A percentile compares a stretch with the other conserved stretches of the same genome.
phyloP scores from a whole-genome alignment of 2,113 vertebrate species.

The Solea solea region DNA sequence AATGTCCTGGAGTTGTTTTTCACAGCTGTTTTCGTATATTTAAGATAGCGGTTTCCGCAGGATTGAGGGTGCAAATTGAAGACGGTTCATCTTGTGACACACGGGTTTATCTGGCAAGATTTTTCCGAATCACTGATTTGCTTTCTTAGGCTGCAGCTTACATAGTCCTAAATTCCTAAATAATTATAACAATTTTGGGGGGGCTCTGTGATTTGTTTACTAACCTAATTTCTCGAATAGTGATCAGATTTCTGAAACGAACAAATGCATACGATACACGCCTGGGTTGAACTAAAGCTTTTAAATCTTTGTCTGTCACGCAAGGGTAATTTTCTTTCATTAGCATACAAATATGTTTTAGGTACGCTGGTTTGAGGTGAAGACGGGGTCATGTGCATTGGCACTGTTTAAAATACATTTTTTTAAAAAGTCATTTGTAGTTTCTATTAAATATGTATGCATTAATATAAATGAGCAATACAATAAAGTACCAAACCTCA shows the following conservation, averaged over 20 bases:
- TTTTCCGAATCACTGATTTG: slow-evolving; percentile 16
- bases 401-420: slow-evolving; percentile 47
- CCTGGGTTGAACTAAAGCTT: slow-evolving; percentile 55
- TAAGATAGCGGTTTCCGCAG: slow-evolving; percentile 5
- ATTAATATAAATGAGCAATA: slow-evolving; percentile 87
- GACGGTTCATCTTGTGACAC: slow-evolving; percentile 4
- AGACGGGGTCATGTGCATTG: slow-evolving; percentile 43
- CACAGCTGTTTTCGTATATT: slow-evolving; percentile 19
- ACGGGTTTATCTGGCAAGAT: slow-evolving; percentile 15
- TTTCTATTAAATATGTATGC: slow-evolving; percentile 79
- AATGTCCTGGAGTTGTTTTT: slow-evolving; percentile 15
- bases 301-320: slow-evolving; percentile 41
- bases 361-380: slow-evolving; percentile 39
- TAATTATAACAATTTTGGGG: background rate
- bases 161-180: background rate
- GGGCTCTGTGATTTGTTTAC: slow-evolving; percentile 23
- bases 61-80: slow-evolving; percentile 12
- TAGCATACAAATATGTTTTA: slow-evolving; percentile 46
- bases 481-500: slow-evolving; percentile 85
- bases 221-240: slow-evolving; percentile 22
- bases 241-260: slow-evolving; percentile 40
- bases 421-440: slow-evolving; percentile 72
- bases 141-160: slow-evolving; percentile 11
- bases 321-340: slow-evolving; percentile 57
- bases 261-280: slow-evolving; percentile 46